Evolutionary conservation across 1,140 invertebrate genomes (phyloP).

Genomic region (Apis laboriosa): DNA sequence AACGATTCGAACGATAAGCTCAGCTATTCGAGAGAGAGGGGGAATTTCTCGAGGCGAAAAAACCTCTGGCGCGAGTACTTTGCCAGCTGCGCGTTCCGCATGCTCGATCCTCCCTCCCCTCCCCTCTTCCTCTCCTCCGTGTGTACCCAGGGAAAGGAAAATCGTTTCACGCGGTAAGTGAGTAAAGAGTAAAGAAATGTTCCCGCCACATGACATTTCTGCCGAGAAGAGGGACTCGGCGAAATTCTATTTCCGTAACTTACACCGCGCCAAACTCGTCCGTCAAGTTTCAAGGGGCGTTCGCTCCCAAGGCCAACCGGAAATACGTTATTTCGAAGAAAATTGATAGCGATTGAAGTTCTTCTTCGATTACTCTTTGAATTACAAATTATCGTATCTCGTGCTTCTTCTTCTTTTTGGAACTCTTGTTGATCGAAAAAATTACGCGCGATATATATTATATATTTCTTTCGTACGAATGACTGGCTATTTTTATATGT

Average conservation of each 20-base stretch:
- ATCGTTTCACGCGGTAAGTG: neutral
- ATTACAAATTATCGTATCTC: no score
- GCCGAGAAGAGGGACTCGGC: neutral
- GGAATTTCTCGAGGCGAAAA: neutral
- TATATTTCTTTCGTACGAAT: no score
- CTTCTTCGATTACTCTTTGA: no score
- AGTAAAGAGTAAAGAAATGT: constrained; percentile 34
- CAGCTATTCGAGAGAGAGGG: constrained; percentile 13
- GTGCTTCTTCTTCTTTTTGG: no score
- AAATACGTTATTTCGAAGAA: no score
- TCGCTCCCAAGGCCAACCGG: no score
- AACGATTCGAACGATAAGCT: constrained; percentile 44
- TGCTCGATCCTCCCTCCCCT: neutral
- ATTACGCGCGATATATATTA: no score
- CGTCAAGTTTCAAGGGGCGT: neutral
- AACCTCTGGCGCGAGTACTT: neutral
- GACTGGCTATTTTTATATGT: no score
- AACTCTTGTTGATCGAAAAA: no score
- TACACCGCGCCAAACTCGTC: neutral
- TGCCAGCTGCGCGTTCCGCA: constrained; percentile 1
- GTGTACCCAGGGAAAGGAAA: neutral
- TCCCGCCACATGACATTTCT: constrained; percentile 52
- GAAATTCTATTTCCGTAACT: constrained; percentile 57
- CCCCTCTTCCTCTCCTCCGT: neutral
- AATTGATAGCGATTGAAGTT: no score